Conservation (phyloP, 2,797 vertebrate species). For the Hippopotamyrus pictus region DNA sequence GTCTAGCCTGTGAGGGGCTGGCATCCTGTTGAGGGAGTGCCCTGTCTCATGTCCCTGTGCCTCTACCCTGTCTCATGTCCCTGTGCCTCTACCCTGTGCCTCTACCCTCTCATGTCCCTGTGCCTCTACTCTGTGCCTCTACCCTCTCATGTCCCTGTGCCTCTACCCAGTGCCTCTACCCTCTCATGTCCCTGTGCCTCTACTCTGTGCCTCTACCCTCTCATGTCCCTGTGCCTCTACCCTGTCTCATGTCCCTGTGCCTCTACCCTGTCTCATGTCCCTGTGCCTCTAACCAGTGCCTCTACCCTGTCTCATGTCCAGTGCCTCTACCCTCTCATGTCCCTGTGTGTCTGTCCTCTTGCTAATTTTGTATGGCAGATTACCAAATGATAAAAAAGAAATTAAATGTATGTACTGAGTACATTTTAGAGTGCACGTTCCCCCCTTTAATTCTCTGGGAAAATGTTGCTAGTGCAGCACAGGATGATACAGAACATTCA, state of each 20-base stretch:
- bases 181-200: not conserved
- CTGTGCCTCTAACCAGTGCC: not conserved
- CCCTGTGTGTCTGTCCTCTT: not conserved
- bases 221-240: not conserved
- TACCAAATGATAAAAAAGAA: not conserved
- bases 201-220: too few species aligned
- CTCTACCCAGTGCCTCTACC: not conserved
- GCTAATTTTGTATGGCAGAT: not conserved
- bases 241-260: not conserved
- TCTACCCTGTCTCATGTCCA: not conserved
- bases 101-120: not conserved
- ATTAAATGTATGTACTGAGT: not conserved
- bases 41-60: not conserved
- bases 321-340: not conserved
- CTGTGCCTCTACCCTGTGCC: not conserved
- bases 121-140: not conserved
- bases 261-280: not conserved
- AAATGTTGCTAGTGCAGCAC: not conserved
- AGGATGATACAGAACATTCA: not conserved
- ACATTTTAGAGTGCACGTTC: not conserved
- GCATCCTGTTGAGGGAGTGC: not conserved
- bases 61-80: not conserved
- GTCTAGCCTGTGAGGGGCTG: not conserved
- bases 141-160: not conserved
- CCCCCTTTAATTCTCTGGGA: not conserved